A percentile compares a stretch with the other conserved stretches of the same genome.
Conservation (phyloP, 2,888 invertebrate species). For the Drosophila tripunctata region DNA sequence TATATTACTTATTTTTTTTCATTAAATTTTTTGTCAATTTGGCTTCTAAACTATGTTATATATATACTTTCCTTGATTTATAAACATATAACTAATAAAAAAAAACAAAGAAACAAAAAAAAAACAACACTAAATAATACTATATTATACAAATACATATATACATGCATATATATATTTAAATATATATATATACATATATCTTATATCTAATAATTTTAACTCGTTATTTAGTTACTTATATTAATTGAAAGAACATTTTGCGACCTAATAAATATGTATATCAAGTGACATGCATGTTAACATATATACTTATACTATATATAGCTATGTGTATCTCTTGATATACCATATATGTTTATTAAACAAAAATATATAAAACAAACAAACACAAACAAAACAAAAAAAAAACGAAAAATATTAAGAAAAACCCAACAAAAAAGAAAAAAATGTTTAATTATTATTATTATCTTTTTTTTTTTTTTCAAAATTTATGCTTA, state of each 20-base stretch:
- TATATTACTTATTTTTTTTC: conserved; percentile 24
- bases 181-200: conserved; percentile 30
- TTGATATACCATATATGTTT: conserved; percentile 15
- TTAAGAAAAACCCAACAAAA: conserved; percentile 13
- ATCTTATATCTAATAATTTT: conserved; percentile 55
- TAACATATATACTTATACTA: conserved; percentile 7
- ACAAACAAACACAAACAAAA: conserved; percentile 11
- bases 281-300: conserved; percentile 16
- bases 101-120: conserved; percentile 11
- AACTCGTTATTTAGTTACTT: conserved; percentile 76
- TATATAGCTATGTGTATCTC: conserved; percentile 23
- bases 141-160: conserved; percentile 24
- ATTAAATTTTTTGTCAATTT: conserved; percentile 33
- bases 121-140: conserved; percentile 32
- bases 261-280: conserved; percentile 29
- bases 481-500: conserved; percentile 68
- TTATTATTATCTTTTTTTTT: conserved; percentile 42
- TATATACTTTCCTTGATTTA: conserved; percentile 28
- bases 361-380: conserved; percentile 14
- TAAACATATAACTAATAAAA: conserved; percentile 6
- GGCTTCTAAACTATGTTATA: conserved; percentile 44
- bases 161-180: conserved; percentile 21
- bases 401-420: conserved; percentile 6
- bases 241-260: conserved; percentile 57
- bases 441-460: conserved; percentile 38